These are phyloP conservation scores for Telmatochromis brichardi DNA, from an alignment of 2,113 vertebrate genomes.

Conservation along the genomic window DNA sequence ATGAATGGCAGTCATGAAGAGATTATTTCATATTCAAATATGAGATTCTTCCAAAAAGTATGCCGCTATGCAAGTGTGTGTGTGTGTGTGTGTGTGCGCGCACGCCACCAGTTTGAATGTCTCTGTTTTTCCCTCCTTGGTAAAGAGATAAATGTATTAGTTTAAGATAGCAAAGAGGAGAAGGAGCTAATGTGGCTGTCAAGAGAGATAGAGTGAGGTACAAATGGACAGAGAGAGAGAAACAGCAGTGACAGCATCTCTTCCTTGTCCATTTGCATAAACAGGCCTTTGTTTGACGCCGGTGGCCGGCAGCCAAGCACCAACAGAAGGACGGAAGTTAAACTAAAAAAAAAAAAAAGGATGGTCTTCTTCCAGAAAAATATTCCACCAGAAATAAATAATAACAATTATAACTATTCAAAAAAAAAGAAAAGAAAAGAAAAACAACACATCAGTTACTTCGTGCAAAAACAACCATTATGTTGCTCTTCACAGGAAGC, in stretches of 20 bases:
- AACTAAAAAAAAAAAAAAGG: slow-evolving; percentile 59
- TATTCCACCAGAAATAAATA: slow-evolving; percentile 59
- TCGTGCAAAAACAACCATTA: slow-evolving; percentile 1
- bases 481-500: slow-evolving; percentile 27
- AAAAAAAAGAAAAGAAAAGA: slow-evolving; percentile 13
- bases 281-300: slow-evolving; percentile 76
- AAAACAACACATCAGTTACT: slow-evolving; percentile 46
- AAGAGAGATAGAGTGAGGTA: slow-evolving; percentile 41
- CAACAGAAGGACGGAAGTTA: slow-evolving; percentile 78
- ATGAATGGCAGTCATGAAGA: slow-evolving; percentile 16
- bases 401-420: slow-evolving; percentile 59
- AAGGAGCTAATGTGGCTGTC: slow-evolving; percentile 49
- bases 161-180: slow-evolving; percentile 46
- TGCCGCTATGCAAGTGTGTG: not conserved
- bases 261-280: slow-evolving; percentile 74
- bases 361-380: slow-evolving; percentile 71
- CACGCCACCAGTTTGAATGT: not conserved
- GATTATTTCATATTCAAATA: slow-evolving; percentile 38
- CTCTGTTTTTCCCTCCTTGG: not conserved
- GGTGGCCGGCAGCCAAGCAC: slow-evolving; percentile 70
- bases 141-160: slow-evolving; percentile 49
- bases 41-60: not conserved
- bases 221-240: slow-evolving; percentile 29
- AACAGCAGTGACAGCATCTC: slow-evolving; percentile 56
- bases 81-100: accelerated